Evolutionary conservation across 1,140 invertebrate species (phyloP).

Genomic region (Mycetomoellerius zeteki): DNA sequence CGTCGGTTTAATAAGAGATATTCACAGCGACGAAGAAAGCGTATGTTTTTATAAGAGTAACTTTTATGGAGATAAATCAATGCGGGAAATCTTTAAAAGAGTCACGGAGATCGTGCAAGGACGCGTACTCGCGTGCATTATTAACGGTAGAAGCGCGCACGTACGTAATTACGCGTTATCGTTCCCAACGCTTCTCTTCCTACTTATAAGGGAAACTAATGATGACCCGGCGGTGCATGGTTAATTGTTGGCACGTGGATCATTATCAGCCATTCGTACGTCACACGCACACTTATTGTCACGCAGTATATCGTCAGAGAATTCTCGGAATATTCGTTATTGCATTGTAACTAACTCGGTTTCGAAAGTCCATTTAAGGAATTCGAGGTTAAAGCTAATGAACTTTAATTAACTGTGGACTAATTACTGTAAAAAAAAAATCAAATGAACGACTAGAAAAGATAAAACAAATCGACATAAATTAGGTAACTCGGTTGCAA

Average conservation of each 20-base stretch:
- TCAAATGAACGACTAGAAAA: neutral
- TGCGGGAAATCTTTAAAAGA: conserved; percentile 38
- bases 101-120: conserved; percentile 48
- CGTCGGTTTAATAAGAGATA: conserved; percentile 55
- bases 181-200: conserved; percentile 25
- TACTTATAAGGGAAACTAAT: conserved; percentile 46
- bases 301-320: neutral
- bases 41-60: neutral
- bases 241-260: conserved; percentile 75
- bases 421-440: neutral
- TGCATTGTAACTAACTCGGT: neutral
- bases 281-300: neutral
- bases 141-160: conserved; percentile 62
- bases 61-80: conserved; percentile 47
- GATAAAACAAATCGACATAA: neutral
- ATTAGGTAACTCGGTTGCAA: conserved; percentile 2
- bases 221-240: conserved; percentile 31
- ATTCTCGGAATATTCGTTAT: neutral
- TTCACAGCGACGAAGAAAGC: conserved; percentile 55
- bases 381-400: neutral
- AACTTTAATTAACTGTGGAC: neutral
- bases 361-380: neutral
- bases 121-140: conserved; percentile 46
- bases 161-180: conserved; percentile 64
- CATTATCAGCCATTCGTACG: conserved; percentile 61